These are phyloP conservation scores for Zaprionus inermis DNA, from an alignment of 1,140 invertebrate species.

Conservation along the genomic window DNA sequence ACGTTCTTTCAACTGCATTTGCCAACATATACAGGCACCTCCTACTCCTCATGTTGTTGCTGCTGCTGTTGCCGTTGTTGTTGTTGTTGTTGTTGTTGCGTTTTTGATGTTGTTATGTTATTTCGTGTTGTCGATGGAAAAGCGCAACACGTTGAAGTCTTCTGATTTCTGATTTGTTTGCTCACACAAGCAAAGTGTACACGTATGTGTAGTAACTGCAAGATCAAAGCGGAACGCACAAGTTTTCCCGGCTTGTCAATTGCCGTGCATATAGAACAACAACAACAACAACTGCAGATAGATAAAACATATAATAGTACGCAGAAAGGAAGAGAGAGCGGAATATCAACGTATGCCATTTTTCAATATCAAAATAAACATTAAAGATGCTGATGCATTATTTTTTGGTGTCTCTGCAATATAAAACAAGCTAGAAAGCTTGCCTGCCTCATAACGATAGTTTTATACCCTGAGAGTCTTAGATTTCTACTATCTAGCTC, in stretches of 20 bases:
- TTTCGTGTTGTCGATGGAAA: conserved; percentile 52
- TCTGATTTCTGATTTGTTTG: conserved; percentile 71
- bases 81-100: conserved; percentile 34
- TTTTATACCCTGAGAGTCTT: too few relatives aligned
- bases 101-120: conserved; percentile 51
- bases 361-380: conserved; percentile 68
- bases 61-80: conserved; percentile 28
- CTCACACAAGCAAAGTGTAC: conserved; percentile 68
- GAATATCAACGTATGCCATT: conserved; percentile 31
- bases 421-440: too few relatives aligned
- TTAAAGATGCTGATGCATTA: conserved; percentile 47
- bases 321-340: too few relatives aligned
- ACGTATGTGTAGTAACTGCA: conserved; percentile 2
- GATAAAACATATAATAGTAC: conserved; percentile 17
- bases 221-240: conserved; percentile 65
- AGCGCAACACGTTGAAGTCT: conserved; percentile 57
- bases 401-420: neutral
- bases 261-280: conserved; percentile 10
- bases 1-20: conserved; percentile 47
- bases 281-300: too few relatives aligned
- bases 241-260: conserved; percentile 55
- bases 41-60: conserved; percentile 16
- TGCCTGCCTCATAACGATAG: too few relatives aligned
- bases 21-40: conserved; percentile 35
- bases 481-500: too few relatives aligned